Evolutionary conservation across 2,888 invertebrate species (phyloP), one percentile per base, ranked within the genome.

Genomic region (Endotricha flammealis): DNA sequence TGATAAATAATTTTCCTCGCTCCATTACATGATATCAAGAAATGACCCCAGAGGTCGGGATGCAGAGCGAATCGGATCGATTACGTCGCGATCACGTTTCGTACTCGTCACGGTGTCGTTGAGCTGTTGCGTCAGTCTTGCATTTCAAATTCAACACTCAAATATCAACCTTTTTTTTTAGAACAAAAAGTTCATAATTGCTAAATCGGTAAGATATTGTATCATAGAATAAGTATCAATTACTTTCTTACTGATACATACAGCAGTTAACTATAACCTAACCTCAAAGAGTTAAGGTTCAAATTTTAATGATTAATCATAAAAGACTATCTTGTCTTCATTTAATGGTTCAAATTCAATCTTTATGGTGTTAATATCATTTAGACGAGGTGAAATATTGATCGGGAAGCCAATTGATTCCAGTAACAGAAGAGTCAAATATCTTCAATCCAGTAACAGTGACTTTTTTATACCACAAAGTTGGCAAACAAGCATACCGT

Each of bases 21-120:
- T 20, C 20, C 10, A 31, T 30, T 11, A 17, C 20, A 4, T 1
- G 8, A 8, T 17, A 10, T 20, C 12, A 14, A 12, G 17, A 31
- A 3, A 12, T 8, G 10, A 20, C 28, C 28, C n/a, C 9, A 4
- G 20, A 27, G 28, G 28, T 28, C 12, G 12, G 27, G 12, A 11
- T n/a, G 28, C 14, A 14, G 28, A 14, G 35, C 35, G 22, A 9
- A 35, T 22, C 35, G 9, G 5, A 35, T 35, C 22, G 23, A 22
- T 35, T 14, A 28, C 28, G 8, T 33, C 11, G 14, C 7, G 12
- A 31, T 12, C 20, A 31, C 30, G 20, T 17, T 12, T 20, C 20
- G 7, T 4, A 12, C 14, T 13, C 28, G 35, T 22, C 13, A 12
- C 20, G 12, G 28, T 12, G 12, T 12, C 25, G 11, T n/a, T 10